These are phyloP conservation scores for Geodia barretti DNA, from an alignment of 37 sponge, comb jelly and placozoan genomes.

Conservation along the genomic window DNA sequence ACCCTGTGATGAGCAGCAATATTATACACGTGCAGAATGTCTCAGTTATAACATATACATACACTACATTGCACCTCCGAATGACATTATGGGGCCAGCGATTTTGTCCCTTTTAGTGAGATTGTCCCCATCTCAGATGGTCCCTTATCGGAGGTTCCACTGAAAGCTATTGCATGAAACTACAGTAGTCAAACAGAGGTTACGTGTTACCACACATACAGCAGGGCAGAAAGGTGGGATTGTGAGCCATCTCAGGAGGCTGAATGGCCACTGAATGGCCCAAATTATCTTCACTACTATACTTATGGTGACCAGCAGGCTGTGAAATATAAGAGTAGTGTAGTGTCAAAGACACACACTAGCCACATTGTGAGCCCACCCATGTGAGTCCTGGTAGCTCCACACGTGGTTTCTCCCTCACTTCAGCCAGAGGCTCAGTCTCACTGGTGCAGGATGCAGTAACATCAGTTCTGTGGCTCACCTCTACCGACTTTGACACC, in stretches of 20 bases:
- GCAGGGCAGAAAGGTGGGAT: slow-evolving; percentile 78
- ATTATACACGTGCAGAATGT: background rate
- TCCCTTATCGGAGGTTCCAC: too few relatives aligned
- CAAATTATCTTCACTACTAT: slow-evolving; percentile 75
- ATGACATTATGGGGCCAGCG: too few relatives aligned
- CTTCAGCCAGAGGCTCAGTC: background rate
- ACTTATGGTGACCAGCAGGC: background rate
- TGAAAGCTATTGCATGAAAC: too few relatives aligned
- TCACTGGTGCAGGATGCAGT: slow-evolving; percentile 1
- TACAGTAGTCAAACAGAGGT: background rate
- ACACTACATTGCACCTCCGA: background rate
- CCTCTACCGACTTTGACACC: background rate
- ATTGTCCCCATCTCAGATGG: too few relatives aligned
- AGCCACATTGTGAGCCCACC: background rate
- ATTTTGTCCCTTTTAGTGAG: too few relatives aligned
- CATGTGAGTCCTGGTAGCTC: slow-evolving; percentile 19
- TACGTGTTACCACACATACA: background rate
- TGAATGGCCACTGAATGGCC: slow-evolving; percentile 83
- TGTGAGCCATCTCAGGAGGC: slow-evolving; percentile 82
- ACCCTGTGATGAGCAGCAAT: slow-evolving; percentile 43
- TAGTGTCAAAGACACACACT: background rate
- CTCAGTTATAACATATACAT: background rate
- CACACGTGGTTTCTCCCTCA: background rate
- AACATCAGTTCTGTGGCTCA: background rate
- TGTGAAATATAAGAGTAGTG: background rate